phyloP scores from a whole-genome alignment of 35 echinoderm and acorn worm species.

The Acanthaster planci region DNA sequence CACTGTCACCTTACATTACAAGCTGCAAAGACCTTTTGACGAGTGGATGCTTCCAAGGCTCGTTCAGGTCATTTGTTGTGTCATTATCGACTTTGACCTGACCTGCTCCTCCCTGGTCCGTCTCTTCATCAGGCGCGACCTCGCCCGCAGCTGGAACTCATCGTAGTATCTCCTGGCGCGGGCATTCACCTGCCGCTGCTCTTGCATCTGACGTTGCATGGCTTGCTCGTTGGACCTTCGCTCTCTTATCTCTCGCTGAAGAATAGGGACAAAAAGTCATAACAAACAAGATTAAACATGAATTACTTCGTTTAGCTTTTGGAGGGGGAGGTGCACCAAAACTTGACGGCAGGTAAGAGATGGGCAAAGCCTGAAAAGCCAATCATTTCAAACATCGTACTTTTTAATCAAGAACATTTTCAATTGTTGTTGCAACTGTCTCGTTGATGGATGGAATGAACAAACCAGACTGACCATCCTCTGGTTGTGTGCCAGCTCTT shows the following conservation, averaged over 20 bases:
- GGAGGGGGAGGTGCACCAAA: neutral
- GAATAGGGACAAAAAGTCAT: neutral
- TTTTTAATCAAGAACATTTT: no score
- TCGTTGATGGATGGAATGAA: neutral
- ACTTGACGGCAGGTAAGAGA: neutral
- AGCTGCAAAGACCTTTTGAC: no score
- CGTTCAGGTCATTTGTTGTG: no score
- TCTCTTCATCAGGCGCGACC: conserved; percentile 73
- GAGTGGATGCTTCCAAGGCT: no score
- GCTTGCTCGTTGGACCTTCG: conserved; percentile 42
- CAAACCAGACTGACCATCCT: conserved; percentile 62
- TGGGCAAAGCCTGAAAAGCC: neutral
- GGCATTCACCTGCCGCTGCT: conserved; percentile 83
- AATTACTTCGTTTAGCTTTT: neutral
- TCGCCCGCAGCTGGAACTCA: conserved; percentile 69
- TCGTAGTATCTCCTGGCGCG: conserved; percentile 90
- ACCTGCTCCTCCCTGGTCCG: conserved; percentile 93
- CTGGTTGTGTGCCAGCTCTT: conserved; percentile 83
- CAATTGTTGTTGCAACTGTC: neutral
- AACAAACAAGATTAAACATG: neutral
- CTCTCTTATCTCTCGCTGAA: conserved; percentile 87
- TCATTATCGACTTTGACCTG: no score
- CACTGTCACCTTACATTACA: no score
- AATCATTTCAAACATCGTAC: no score
- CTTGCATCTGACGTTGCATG: conserved; percentile 45